Percentiles rank a stretch among this genome's conserved stretches.
Conservation (phyloP, 2,797 vertebrate genomes). For the Trematomus bernacchii region DNA sequence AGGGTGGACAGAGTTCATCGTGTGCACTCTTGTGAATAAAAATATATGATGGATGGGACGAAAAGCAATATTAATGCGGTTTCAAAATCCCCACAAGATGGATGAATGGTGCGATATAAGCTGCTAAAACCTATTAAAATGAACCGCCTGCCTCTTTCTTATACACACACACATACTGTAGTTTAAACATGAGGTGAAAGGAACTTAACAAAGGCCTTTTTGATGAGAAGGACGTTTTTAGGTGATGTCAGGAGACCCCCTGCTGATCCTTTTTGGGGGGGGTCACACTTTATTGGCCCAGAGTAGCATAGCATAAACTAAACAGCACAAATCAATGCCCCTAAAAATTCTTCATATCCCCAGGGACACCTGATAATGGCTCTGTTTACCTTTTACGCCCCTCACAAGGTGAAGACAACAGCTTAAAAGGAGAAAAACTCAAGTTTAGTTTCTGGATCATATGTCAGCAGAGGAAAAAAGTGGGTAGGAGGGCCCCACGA, state of each 20-base stretch:
- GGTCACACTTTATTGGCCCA: constrained; percentile 20
- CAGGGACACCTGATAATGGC: constrained; percentile 29
- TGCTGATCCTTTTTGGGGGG: constrained; percentile 2
- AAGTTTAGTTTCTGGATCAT: constrained; percentile 17
- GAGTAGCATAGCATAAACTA: constrained; percentile 33
- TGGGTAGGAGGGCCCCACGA: constrained; percentile 39
- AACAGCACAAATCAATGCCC: constrained; percentile 28
- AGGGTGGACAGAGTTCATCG: constrained; percentile 62
- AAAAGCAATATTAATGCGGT: constrained; percentile 1
- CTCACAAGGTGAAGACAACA: constrained; percentile 13
- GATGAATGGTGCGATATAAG: background rate
- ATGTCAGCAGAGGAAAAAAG: constrained; percentile 35
- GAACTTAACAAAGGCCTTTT: constrained; percentile 26
- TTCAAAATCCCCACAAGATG: constrained; percentile 1
- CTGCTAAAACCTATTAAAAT: background rate
- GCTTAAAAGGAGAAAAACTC: constrained; percentile 26
- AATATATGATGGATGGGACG: constrained; percentile 20
- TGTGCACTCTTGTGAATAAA: constrained; percentile 37
- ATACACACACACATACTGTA: constrained; percentile 1
- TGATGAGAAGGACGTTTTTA: constrained; percentile 25
- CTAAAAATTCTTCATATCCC: constrained; percentile 20
- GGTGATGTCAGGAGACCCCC: constrained; percentile 33
- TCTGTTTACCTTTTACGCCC: constrained; percentile 23
- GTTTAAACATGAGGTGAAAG: constrained; percentile 27
- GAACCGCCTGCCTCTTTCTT: background rate